These are phyloP conservation scores for Unio pictorum DNA, from an alignment of 2,888 invertebrate species.

Conservation along the genomic window DNA sequence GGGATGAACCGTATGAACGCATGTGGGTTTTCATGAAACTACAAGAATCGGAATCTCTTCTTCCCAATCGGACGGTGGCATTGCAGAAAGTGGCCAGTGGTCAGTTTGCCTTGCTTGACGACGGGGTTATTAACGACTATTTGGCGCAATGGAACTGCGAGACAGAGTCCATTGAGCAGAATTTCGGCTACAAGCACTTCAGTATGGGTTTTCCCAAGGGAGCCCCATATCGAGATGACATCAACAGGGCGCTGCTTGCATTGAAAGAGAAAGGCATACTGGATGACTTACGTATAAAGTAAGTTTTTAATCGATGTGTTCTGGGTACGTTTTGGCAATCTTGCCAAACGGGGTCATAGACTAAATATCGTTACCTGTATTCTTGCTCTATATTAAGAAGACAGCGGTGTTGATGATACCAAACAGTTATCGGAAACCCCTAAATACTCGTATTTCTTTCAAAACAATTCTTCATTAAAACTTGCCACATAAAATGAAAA, in stretches of 20 bases:
- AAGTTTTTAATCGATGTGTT: constrained; percentile 5
- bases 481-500: too few species aligned
- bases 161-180: constrained; percentile 57
- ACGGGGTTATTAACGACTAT: constrained; percentile 58
- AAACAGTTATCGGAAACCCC: too few species aligned
- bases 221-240: constrained; percentile 59
- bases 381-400: neutral
- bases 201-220: constrained; percentile 60
- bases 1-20: constrained; percentile 55
- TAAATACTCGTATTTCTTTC: too few species aligned
- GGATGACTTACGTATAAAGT: constrained; percentile 52
- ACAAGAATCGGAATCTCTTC: constrained; percentile 39
- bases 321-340: neutral
- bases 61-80: constrained; percentile 33
- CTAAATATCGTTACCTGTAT: neutral
- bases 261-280: constrained; percentile 55
- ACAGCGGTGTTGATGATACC: too few species aligned
- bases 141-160: constrained; percentile 52
- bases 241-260: constrained; percentile 51
- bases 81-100: constrained; percentile 37
- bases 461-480: too few species aligned
- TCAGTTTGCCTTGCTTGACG: constrained; percentile 50
- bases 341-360: too few species aligned
- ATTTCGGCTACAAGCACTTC: constrained; percentile 57
- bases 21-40: constrained; percentile 63